These are phyloP conservation scores for Didymodactylos carnosus DNA, from an alignment of 2,888 invertebrate genomes.

Conservation along the genomic window DNA sequence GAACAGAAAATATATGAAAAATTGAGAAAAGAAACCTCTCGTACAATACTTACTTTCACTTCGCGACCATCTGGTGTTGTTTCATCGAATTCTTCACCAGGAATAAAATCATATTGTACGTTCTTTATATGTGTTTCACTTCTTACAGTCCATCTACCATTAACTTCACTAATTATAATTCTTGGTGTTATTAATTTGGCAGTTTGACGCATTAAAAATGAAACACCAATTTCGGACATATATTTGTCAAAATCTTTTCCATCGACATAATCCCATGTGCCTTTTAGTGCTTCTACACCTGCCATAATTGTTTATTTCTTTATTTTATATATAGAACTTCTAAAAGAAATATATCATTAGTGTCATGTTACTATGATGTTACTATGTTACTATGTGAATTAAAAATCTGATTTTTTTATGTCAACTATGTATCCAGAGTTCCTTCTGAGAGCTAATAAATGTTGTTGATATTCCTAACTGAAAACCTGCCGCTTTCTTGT, in stretches of 20 bases:
- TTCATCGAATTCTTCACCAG: constrained; percentile 26
- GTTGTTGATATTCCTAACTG: no score
- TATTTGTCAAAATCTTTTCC: constrained; percentile 68
- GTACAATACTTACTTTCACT: not conserved
- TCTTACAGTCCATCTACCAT: constrained; percentile 53
- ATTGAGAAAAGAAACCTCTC: not conserved
- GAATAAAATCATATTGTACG: constrained; percentile 22
- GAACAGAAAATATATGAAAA: not conserved
- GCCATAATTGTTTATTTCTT: no score
- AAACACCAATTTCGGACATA: constrained; percentile 62
- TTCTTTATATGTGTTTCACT: constrained; percentile 24
- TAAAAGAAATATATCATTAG: no score
- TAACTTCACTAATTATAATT: constrained; percentile 52
- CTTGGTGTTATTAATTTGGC: constrained; percentile 61
- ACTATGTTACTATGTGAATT: no score
- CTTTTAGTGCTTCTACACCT: not conserved
- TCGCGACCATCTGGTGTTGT: constrained; percentile 15
- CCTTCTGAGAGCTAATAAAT: no score
- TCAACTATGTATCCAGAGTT: no score
- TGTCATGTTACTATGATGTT: no score
- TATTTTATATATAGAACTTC: no score
- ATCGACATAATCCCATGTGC: not conserved
- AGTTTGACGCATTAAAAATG: constrained; percentile 64
- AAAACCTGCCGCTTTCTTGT: no score
- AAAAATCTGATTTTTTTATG: no score